A percentile compares a stretch with the other conserved stretches of the same genome.
Evolutionary conservation across 2,797 vertebrate genomes (phyloP).

Genomic region (Alosa sapidissima): DNA sequence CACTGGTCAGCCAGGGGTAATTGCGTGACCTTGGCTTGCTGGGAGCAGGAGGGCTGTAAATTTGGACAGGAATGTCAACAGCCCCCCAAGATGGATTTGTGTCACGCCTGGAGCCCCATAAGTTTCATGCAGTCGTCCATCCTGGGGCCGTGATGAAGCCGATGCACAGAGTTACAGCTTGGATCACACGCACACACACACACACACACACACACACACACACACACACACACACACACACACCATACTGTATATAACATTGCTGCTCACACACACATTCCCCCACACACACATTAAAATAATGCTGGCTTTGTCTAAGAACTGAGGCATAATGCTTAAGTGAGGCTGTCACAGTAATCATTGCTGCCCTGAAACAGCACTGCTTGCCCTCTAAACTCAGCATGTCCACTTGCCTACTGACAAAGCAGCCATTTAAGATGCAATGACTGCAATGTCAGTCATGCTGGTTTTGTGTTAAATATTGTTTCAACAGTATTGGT

Average conservation of each 20-base stretch:
- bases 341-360: background rate
- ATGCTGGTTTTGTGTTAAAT: background rate
- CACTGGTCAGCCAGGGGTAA: conserved; percentile 26
- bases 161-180: conserved; percentile 15
- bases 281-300: background rate
- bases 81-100: conserved; percentile 45
- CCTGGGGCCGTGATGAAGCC: background rate
- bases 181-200: background rate
- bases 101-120: conserved; percentile 45
- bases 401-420: background rate
- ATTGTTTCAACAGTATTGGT: background rate
- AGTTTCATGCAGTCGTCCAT: conserved; percentile 28
- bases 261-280: background rate
- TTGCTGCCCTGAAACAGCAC: background rate
- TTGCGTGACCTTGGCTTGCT: conserved; percentile 21
- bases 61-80: conserved; percentile 48
- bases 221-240: background rate
- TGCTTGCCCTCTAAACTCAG: background rate
- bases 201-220: background rate
- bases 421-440: background rate
- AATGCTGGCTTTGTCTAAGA: background rate
- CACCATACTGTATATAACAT: background rate
- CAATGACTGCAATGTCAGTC: background rate
- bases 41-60: conserved; percentile 41
- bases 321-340: background rate